Percentiles rank a stretch among this genome's conserved stretches.
Conservation (phyloP, 2,888 invertebrate genomes). For the Oligia strigilis region DNA sequence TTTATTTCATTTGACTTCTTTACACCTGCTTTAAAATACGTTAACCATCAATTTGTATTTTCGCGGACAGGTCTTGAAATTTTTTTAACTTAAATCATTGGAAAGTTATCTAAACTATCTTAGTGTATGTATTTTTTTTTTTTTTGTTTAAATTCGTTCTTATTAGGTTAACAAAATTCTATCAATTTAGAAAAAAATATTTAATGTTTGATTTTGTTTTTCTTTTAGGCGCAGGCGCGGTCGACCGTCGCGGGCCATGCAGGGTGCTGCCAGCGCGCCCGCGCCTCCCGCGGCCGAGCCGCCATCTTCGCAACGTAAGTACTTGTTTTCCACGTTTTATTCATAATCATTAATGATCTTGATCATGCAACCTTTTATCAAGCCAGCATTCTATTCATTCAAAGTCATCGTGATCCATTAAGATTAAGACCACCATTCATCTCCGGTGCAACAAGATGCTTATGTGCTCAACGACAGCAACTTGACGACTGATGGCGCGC, state of each 20-base stretch:
- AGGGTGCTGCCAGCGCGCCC: constrained; percentile 86
- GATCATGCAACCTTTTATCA: background rate
- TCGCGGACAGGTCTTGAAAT: background rate
- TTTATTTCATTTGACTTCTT: constrained; percentile 37
- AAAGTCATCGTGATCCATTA: constrained; percentile 38
- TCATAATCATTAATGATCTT: background rate
- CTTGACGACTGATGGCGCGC: constrained; percentile 73
- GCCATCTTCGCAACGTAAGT: constrained; percentile 85
- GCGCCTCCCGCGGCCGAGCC: constrained; percentile 88
- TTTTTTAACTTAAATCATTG: background rate
- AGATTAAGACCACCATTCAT: constrained; percentile 51
- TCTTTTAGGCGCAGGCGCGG: constrained; percentile 81
- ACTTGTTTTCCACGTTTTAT: constrained; percentile 9
- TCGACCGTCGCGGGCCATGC: constrained; percentile 87
- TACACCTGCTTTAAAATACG: constrained; percentile 44
- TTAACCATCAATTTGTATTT: constrained; percentile 20
- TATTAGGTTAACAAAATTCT: background rate
- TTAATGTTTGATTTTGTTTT: background rate
- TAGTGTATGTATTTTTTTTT: background rate
- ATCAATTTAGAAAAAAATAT: background rate
- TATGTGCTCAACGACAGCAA: constrained; percentile 71
- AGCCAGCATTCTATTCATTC: constrained; percentile 14
- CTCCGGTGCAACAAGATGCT: constrained; percentile 62
- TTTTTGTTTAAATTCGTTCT: background rate
- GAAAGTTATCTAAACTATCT: background rate